Conservation (phyloP, 1,140 invertebrate genomes). For the Zaprionus nigranus region DNA sequence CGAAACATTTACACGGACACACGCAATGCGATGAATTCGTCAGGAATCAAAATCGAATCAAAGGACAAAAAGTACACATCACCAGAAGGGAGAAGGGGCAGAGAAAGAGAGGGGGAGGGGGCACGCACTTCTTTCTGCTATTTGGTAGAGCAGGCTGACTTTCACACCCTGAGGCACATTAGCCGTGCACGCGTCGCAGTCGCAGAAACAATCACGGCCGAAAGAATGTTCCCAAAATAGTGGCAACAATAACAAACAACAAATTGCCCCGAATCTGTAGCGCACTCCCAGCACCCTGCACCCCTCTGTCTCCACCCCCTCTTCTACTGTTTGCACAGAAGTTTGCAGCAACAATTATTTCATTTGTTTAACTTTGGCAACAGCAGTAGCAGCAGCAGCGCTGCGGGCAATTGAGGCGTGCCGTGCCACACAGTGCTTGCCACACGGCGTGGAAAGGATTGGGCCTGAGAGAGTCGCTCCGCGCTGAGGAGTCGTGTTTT, state of each 20-base stretch:
- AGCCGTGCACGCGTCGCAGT: slow-evolving; percentile 65
- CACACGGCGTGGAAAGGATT: slow-evolving; percentile 56
- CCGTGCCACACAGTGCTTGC: no score
- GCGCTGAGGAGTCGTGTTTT: slow-evolving; percentile 70
- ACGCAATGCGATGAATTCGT: slow-evolving; percentile 69
- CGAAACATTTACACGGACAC: slow-evolving; percentile 76
- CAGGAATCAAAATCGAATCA: slow-evolving; percentile 82
- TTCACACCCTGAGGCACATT: slow-evolving; percentile 75
- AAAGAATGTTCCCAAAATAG: slow-evolving; percentile 57
- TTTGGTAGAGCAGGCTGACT: slow-evolving; percentile 54
- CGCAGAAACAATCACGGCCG: slow-evolving; percentile 69
- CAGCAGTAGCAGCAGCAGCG: slow-evolving; percentile 6
- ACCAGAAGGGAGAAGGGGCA: slow-evolving; percentile 12
- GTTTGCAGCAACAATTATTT: slow-evolving; percentile 79
- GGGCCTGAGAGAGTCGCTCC: slow-evolving; percentile 50
- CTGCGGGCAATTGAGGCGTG: slow-evolving; percentile 50
- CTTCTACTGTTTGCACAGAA: slow-evolving; percentile 65
- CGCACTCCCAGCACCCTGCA: background rate
- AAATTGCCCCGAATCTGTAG: slow-evolving; percentile 76
- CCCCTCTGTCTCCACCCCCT: background rate
- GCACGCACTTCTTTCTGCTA: background rate
- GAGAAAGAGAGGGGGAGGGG: background rate
- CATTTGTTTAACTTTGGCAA: slow-evolving; percentile 78
- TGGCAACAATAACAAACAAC: slow-evolving; percentile 73
- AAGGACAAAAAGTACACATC: slow-evolving; percentile 50